A percentile compares a stretch with the other conserved stretches of the same genome.
Evolutionary conservation across 2,113 vertebrate species (phyloP).

Genomic region (Oncorhynchus kisutch): DNA sequence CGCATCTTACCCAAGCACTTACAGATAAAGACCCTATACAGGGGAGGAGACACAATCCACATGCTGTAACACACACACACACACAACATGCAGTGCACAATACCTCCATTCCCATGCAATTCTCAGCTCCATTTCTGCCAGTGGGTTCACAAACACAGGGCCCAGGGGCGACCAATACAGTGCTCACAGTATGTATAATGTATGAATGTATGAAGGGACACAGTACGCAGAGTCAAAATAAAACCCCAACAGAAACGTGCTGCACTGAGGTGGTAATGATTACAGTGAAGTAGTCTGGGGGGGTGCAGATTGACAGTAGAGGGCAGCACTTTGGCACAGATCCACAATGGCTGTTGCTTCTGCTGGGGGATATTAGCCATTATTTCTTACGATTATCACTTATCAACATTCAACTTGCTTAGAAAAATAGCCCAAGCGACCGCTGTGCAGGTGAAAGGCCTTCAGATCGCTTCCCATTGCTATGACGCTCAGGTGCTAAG

Average conservation of each 20-base stretch:
- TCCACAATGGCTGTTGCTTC: background rate
- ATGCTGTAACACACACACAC: background rate
- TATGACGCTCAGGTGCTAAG: background rate
- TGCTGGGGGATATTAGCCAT: background rate
- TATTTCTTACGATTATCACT: background rate
- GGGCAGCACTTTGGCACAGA: background rate
- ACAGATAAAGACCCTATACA: background rate
- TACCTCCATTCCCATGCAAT: background rate
- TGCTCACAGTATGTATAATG: background rate
- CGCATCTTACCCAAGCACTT: slow-evolving; percentile 53
- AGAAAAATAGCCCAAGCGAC: background rate
- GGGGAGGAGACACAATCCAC: background rate
- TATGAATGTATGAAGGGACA: background rate
- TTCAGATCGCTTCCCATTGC: background rate
- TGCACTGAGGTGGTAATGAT: background rate
- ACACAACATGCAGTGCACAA: slow-evolving; percentile 35
- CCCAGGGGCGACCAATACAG: background rate
- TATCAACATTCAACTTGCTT: background rate
- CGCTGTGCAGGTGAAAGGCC: background rate
- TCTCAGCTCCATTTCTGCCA: background rate
- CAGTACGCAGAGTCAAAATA: background rate
- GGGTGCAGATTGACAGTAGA: background rate
- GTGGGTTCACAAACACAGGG: background rate
- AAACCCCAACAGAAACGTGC: background rate
- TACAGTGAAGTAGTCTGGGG: no score